These are phyloP conservation scores for Julus scanicus DNA, from an alignment of 2,888 invertebrate genomes.

Conservation along the genomic window DNA sequence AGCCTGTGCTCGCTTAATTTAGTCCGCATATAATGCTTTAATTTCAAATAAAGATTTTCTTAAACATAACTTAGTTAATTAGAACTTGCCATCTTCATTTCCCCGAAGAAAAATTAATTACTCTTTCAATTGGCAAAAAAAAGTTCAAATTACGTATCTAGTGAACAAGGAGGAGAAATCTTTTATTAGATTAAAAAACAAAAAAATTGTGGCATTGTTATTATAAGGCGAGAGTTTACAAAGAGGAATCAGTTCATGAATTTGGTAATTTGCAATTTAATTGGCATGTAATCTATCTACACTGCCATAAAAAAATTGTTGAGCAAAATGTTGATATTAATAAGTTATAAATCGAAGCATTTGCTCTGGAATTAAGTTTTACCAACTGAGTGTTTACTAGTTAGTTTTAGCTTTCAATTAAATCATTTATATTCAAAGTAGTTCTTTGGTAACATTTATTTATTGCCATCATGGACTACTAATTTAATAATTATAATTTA, in stretches of 20 bases:
- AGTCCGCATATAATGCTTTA: conserved; percentile 36
- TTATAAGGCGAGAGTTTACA: not conserved
- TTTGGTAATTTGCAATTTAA: not conserved
- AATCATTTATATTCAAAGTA: too few relatives aligned
- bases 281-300: not conserved
- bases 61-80: conserved; percentile 28
- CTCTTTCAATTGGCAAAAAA: not conserved
- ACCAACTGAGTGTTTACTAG: too few relatives aligned
- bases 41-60: conserved; percentile 46
- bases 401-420: too few relatives aligned
- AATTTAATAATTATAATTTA: too few relatives aligned
- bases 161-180: not conserved
- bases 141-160: conserved; percentile 13
- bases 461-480: too few relatives aligned
- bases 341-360: not conserved
- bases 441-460: too few relatives aligned
- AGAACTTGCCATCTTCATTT: conserved; percentile 27
- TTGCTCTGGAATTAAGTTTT: not conserved
- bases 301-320: not conserved
- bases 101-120: conserved; percentile 21
- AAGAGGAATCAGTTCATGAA: not conserved
- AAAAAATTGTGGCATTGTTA: not conserved
- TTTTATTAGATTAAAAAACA: conserved; percentile 4
- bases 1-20: not conserved
- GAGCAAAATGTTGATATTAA: not conserved